Evolutionary conservation across 1,140 invertebrate genomes (phyloP).

Genomic region (Scaptomyza hsui): DNA sequence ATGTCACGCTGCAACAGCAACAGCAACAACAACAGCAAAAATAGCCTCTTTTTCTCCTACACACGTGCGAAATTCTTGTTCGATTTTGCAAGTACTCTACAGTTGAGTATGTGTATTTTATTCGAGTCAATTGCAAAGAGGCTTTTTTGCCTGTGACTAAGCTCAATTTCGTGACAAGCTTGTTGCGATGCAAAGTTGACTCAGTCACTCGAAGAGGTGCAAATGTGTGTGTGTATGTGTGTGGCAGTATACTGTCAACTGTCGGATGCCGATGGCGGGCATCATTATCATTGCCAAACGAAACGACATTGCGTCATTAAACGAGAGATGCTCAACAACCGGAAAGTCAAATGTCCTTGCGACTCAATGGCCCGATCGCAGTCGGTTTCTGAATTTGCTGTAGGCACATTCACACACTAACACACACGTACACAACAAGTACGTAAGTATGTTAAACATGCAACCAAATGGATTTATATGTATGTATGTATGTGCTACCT

Average conservation of each 20-base stretch:
- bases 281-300: conserved; percentile 58
- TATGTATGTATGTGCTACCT: conserved; percentile 20
- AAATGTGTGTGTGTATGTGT: conserved; percentile 2
- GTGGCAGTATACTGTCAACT: conserved; percentile 13
- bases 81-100: conserved; percentile 1
- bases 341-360: conserved; percentile 60
- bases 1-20: conserved; percentile 4
- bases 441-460: conserved; percentile 20
- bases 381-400: conserved; percentile 9
- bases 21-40: too few relatives aligned
- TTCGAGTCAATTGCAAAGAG: conserved; percentile 23
- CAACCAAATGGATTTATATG: conserved; percentile 5
- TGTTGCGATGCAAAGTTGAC: neutral
- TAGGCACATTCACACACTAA: conserved; percentile 2
- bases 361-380: conserved; percentile 23
- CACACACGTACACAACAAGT: neutral
- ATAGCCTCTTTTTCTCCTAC: neutral
- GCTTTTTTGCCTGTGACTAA: conserved; percentile 1
- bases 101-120: conserved; percentile 6
- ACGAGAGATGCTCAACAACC: conserved; percentile 58
- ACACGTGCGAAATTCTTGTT: conserved; percentile 1
- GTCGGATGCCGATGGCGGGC: conserved; percentile 8
- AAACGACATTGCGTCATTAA: conserved; percentile 54
- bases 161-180: conserved; percentile 18
- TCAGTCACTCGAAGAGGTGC: neutral